Conservation (phyloP, 2,888 invertebrate genomes). For the Drosophila suboccidentalis region DNA sequence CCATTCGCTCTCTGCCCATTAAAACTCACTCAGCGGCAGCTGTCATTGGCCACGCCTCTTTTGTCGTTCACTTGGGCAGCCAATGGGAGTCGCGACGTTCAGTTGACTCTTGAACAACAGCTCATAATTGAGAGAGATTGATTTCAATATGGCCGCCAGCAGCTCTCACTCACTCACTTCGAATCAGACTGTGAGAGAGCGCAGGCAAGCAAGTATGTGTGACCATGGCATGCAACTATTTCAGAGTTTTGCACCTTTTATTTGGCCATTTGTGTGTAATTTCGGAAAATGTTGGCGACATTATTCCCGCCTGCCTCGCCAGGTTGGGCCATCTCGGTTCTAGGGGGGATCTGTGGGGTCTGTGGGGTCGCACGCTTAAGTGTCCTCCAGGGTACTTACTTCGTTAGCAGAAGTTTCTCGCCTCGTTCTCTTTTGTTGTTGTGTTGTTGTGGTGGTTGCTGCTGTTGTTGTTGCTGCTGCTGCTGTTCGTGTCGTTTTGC, state of each 20-base stretch:
- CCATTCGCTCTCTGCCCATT: conserved; percentile 44
- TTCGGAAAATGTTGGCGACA: conserved; percentile 81
- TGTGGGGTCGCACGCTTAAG: conserved; percentile 80
- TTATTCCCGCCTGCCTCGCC: conserved; percentile 59
- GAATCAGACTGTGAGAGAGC: not conserved
- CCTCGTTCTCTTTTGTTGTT: conserved; percentile 43
- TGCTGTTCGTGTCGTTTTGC: conserved; percentile 73
- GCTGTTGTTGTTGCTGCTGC: conserved; percentile 20
- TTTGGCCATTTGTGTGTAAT: conserved; percentile 82
- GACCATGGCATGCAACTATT: conserved; percentile 55
- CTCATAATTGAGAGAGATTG: conserved; percentile 43
- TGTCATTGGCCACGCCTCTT: conserved; percentile 58
- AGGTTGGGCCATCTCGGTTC: conserved; percentile 32
- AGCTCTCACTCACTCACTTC: conserved; percentile 36
- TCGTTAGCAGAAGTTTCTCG: conserved; percentile 81
- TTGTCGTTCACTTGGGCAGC: conserved; percentile 33
- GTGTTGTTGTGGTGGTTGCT: conserved; percentile 44
- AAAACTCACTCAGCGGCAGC: conserved; percentile 51
- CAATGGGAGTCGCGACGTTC: conserved; percentile 35
- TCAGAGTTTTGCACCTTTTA: conserved; percentile 74
- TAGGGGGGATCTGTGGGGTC: conserved; percentile 1
- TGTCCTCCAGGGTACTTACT: conserved; percentile 84
- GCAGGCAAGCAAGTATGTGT: conserved; percentile 6
- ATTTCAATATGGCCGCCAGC: conserved; percentile 59
- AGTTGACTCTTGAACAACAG: conserved; percentile 12